Base-by-base conservation (phyloP, 2,888 invertebrate genomes). In the Oscheius onirici region DNA sequence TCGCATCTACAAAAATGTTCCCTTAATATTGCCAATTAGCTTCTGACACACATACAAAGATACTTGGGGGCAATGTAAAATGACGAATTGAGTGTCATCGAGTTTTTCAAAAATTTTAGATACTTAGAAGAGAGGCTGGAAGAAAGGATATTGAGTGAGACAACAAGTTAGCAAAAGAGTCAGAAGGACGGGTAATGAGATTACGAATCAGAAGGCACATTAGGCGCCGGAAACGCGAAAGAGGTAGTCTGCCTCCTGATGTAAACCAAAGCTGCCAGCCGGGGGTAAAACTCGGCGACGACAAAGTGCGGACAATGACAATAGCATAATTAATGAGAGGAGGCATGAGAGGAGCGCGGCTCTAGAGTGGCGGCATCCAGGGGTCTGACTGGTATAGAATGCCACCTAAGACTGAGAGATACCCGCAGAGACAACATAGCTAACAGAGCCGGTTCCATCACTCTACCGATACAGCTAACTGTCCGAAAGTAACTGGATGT, bases 391-490 rank as follows among this genome's bases (percentile, higher is more conserved):
- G 26, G 54, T 15, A 26, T 6, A 26, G 52, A 17, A 22, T 2
- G 34, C 34, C 34, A 34, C 34, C 28, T 28, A 17, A 40, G 28
- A 34, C 17, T 15, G 57, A 40, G 57, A 28, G 57, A 57, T 57
- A 57, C 57, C 51, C 57, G 57, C 28, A 51, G 22, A 57, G 5
- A 41, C 43, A 60, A 22, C 34, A 60, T 44, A 60, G 60, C 60
- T 60, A 60, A 60, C 60, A 60, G 60, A 60, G 44, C 60, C 60
- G 60, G 60, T 60, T 60, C n/a, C n/a, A n/a, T n/a, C n/a, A n/a
- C n/a, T n/a, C 43, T 22, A n/a, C 22, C 15, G 40, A 20, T 55
- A 20, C 22, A 24, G 52, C 11, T 5, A 52, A 55, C 3, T n/a
- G n/a, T 55, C 17, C 40, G 34, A 17, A 11, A 24, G 24, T 55